These are phyloP conservation scores for Agonopterix heracliana DNA, from an alignment of 2,888 invertebrate species.

Conservation along the genomic window DNA sequence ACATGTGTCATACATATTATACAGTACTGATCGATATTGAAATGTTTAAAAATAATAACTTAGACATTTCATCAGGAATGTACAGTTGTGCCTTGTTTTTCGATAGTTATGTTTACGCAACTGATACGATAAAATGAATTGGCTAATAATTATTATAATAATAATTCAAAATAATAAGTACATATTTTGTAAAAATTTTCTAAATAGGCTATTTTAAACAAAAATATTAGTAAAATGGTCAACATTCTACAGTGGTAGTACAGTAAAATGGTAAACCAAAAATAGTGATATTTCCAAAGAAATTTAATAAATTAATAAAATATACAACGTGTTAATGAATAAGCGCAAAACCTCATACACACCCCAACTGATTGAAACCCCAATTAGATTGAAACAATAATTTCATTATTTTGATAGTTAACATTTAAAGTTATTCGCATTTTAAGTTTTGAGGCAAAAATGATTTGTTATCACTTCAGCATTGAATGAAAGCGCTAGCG, in stretches of 20 bases:
- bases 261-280: neutral
- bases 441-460: too few relatives aligned
- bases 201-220: slow-evolving; percentile 21
- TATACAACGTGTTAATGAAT: too few relatives aligned
- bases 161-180: slow-evolving; percentile 2
- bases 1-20: slow-evolving; percentile 20
- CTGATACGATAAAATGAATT: slow-evolving; percentile 25
- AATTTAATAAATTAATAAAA: too few relatives aligned
- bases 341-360: too few relatives aligned
- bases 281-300: too few relatives aligned
- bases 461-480: too few relatives aligned
- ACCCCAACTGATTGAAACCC: too few relatives aligned
- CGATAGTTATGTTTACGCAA: too few relatives aligned
- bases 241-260: slow-evolving; percentile 32
- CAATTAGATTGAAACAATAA: too few relatives aligned
- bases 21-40: slow-evolving; percentile 12
- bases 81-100: slow-evolving; percentile 19
- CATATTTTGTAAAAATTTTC: slow-evolving; percentile 31
- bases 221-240: slow-evolving; percentile 31
- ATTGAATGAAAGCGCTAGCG: too few relatives aligned
- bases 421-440: too few relatives aligned
- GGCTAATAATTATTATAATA: slow-evolving; percentile 27
- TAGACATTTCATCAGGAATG: slow-evolving; percentile 41
- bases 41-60: slow-evolving; percentile 17
- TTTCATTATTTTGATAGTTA: too few relatives aligned